Conservation (phyloP, 2,113 vertebrate species). For the Pangasianodon gigas region DNA sequence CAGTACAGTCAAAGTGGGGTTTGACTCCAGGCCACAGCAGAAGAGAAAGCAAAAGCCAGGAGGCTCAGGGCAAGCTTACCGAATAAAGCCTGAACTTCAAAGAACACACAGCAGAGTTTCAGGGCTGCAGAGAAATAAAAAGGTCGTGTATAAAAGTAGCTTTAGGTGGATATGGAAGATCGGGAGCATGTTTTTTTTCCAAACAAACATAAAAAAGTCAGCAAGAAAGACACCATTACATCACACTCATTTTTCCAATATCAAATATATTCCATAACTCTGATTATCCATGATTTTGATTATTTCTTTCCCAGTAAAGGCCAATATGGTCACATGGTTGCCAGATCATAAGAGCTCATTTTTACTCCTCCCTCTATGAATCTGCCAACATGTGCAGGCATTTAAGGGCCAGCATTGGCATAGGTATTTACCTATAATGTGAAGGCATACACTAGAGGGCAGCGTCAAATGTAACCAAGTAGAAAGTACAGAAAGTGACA, state of each 20-base stretch:
- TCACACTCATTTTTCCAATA: not conserved
- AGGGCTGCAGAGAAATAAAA: slow-evolving; percentile 34
- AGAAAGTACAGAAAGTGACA: not conserved
- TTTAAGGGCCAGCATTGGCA: not conserved
- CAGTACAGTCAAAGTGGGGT: not conserved
- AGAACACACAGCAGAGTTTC: slow-evolving; percentile 21
- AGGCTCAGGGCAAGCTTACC: slow-evolving; percentile 29
- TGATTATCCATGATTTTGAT: not conserved
- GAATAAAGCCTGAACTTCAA: slow-evolving; percentile 47
- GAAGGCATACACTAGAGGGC: not conserved
- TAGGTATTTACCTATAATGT: not conserved
- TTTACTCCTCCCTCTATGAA: not conserved
- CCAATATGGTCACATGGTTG: not conserved
- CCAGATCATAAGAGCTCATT: not conserved
- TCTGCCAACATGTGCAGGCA: not conserved
- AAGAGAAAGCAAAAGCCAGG: slow-evolving; percentile 37
- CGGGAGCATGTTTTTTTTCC: not conserved
- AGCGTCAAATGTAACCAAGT: not conserved
- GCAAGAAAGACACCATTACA: not conserved
- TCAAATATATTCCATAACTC: not conserved
- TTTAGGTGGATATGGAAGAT: slow-evolving; percentile 8
- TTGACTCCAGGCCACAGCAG: slow-evolving; percentile 11
- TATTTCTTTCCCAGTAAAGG: not conserved
- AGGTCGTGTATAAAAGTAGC: slow-evolving; percentile 29
- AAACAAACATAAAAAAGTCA: slow-evolving; percentile 23